Base-by-base conservation (phyloP, 2,888 invertebrate species). In the Drepana falcataria region DNA sequence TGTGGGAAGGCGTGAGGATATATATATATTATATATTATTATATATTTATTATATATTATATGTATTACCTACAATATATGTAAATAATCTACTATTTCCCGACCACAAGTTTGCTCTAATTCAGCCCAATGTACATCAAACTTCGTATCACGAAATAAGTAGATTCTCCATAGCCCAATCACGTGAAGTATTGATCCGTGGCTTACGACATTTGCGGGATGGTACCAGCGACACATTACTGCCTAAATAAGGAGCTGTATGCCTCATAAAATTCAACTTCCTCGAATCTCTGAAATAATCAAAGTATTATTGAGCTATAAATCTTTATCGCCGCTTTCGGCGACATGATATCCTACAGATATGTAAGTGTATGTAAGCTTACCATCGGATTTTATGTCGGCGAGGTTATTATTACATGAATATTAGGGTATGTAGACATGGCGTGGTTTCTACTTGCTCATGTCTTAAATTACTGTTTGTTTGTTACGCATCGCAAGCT, bases 271-370 rank as follows among this genome's bases (percentile, higher is more conserved):
- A 88, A 80, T 74, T 81, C 79, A 78, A 85, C 79, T 83, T 83
- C 78, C 80, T 76, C 73, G 82, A 87, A 87, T 86, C 85, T 85
- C 79, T 81, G 83, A 84, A 81, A 85, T 87, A 84, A 86, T 86
- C 85, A 85, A 85, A 87, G 84, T 83, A 83, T 87, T 87, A 87
- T 87, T 83, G 84, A 76, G 75, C 73, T 75, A 81, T 88, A 87
- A 88, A 87, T 88, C 85, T 85, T 84, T 87, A 87, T 86, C 82
- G 69, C 72, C 74, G 69, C 77, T 78, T 79, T 75, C 75, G 59
- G 71, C 63, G 71, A 64, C 64, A 66, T 69, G 69, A 75, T 77
- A 72, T 70, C 65, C 64, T 65, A 65, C 58, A 61, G 77, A 78
- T 81, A 79, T 75, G 83, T 81, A 84, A 86, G 86, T 83, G 81